These are phyloP conservation scores for Heliconius melpomene DNA, from an alignment of 1,140 invertebrate species.

Conservation along the genomic window DNA sequence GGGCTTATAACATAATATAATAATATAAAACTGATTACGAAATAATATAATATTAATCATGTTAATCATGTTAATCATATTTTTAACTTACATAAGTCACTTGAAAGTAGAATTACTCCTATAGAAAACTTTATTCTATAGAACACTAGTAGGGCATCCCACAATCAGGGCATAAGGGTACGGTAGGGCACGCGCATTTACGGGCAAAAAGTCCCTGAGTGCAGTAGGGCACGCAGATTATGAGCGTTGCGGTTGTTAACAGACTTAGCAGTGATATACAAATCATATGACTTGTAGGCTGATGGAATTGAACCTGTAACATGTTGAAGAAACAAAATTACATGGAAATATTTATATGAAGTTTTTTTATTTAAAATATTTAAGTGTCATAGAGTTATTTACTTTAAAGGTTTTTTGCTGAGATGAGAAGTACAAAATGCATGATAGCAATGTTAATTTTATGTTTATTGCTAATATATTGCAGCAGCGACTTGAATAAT, in stretches of 20 bases:
- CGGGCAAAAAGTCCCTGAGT: slow-evolving; percentile 43
- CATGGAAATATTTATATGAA: not conserved
- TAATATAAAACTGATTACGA: too few relatives aligned
- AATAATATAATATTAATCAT: too few relatives aligned
- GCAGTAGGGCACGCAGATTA: slow-evolving; percentile 57
- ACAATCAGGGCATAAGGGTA: slow-evolving; percentile 63
- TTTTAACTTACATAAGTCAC: not conserved
- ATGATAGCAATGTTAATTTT: too few relatives aligned
- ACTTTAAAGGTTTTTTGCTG: too few relatives aligned
- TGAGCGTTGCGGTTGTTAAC: slow-evolving; percentile 47
- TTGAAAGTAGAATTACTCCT: not conserved
- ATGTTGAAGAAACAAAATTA: not conserved
- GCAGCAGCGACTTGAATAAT: too few relatives aligned
- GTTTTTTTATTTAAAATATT: too few relatives aligned
- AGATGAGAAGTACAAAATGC: too few relatives aligned
- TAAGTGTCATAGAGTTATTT: too few relatives aligned
- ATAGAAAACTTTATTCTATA: too few relatives aligned
- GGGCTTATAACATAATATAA: too few relatives aligned
- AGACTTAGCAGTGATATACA: slow-evolving; percentile 61
- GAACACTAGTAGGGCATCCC: slow-evolving; percentile 53
- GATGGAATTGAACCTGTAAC: slow-evolving; percentile 24
- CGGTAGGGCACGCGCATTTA: slow-evolving; percentile 56
- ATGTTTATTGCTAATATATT: too few relatives aligned
- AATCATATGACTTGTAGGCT: slow-evolving; percentile 54
- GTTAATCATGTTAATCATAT: too few relatives aligned